These are phyloP conservation scores for Drosophila formosana DNA, from an alignment of 2,888 invertebrate genomes.

Conservation along the genomic window DNA sequence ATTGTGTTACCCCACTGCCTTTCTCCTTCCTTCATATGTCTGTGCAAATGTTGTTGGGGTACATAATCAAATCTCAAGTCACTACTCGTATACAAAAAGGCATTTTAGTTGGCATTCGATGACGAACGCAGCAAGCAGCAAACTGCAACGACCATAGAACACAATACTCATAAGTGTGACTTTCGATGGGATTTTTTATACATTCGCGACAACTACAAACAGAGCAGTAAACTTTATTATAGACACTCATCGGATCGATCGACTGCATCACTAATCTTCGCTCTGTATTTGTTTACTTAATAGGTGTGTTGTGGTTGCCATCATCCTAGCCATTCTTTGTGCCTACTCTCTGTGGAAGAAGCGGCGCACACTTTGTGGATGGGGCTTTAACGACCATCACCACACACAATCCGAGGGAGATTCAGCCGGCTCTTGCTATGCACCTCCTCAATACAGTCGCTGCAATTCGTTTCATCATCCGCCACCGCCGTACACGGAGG, in stretches of 20 bases:
- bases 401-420: slow-evolving; percentile 89
- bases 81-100: slow-evolving; percentile 13
- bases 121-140: slow-evolving; percentile 53
- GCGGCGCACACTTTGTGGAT: slow-evolving; percentile 85
- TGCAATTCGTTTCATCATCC: slow-evolving; percentile 93
- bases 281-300: background rate
- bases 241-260: background rate
- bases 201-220: slow-evolving; percentile 72
- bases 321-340: slow-evolving; percentile 89
- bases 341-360: slow-evolving; percentile 89
- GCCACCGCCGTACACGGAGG: slow-evolving; percentile 94
- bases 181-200: slow-evolving; percentile 73
- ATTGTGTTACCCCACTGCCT: slow-evolving; percentile 1
- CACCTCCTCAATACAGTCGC: slow-evolving; percentile 93
- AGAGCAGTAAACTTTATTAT: slow-evolving; percentile 57
- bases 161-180: background rate
- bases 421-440: slow-evolving; percentile 92
- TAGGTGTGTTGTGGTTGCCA: slow-evolving; percentile 89
- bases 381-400: slow-evolving; percentile 86
- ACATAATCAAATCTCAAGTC: slow-evolving; percentile 73
- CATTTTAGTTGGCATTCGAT: slow-evolving; percentile 72
- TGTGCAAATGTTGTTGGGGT: background rate
- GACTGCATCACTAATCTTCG: background rate
- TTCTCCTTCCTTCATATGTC: background rate
- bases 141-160: background rate